phyloP scores from a whole-genome alignment of 2,113 vertebrate species.

The Eublepharis macularius region DNA sequence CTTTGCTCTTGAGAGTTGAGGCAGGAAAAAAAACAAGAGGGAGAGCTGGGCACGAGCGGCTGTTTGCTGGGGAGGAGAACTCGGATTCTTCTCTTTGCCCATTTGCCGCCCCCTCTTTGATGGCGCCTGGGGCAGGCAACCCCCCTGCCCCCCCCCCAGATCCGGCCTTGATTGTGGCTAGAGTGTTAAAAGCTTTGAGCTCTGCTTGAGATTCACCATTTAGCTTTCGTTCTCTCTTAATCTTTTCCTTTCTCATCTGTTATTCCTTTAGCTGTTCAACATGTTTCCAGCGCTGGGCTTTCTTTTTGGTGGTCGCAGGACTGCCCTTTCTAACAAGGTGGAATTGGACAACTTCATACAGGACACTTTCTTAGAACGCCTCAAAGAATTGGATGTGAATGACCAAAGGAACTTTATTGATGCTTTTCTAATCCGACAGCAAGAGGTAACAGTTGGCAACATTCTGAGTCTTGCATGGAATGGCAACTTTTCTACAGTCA shows the following conservation, averaged over 20 bases:
- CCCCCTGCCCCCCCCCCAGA: too few species aligned
- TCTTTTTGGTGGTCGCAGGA: conserved; percentile 50
- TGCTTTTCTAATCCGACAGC: conserved; percentile 58
- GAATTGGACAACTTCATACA: conserved; percentile 46
- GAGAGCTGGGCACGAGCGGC: too few species aligned
- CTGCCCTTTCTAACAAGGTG: conserved; percentile 23
- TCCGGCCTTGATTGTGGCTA: too few species aligned
- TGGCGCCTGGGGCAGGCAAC: too few species aligned
- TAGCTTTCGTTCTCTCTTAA: neutral
- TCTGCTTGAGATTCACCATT: neutral
- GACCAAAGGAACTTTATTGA: conserved; percentile 68
- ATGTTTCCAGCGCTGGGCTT: conserved; percentile 45
- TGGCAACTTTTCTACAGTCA: too few species aligned
- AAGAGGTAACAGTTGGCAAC: conserved; percentile 61
- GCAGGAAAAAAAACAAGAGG: too few species aligned
- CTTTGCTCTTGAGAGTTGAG: too few species aligned
- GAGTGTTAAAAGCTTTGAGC: neutral
- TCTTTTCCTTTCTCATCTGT: neutral
- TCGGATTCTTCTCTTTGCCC: too few species aligned
- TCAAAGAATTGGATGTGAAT: conserved; percentile 54
- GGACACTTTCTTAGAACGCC: conserved; percentile 38
- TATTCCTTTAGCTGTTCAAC: conserved; percentile 64
- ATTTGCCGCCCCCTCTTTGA: too few species aligned
- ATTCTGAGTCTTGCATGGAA: neutral
- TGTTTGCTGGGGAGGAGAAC: too few species aligned